Evolutionary conservation across 1,140 invertebrate species (phyloP).

Genomic region (Drosophila nigrodunni): DNA sequence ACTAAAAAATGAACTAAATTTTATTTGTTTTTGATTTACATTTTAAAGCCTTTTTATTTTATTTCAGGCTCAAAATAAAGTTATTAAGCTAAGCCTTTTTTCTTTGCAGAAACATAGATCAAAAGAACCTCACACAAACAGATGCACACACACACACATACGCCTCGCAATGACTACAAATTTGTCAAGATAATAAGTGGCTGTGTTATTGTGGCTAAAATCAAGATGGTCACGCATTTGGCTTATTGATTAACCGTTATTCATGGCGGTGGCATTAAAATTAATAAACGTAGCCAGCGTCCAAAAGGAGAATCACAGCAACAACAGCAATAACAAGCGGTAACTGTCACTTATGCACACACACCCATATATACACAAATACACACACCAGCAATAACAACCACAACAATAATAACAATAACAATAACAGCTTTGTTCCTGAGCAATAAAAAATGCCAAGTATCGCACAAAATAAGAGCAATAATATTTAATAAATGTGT

Average conservation of each 20-base stretch:
- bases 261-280: slow-evolving; percentile 66
- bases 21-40: no score
- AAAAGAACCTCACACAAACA: neutral
- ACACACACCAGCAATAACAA: slow-evolving; percentile 19
- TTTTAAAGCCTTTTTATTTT: no score
- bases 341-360: slow-evolving; percentile 44
- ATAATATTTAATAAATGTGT: slow-evolving; percentile 82
- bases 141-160: neutral
- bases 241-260: slow-evolving; percentile 76
- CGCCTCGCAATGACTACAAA: neutral
- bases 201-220: neutral
- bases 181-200: neutral
- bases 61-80: no score
- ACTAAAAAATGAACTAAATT: no score
- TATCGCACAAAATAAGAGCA: slow-evolving; percentile 76
- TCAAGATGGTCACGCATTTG: slow-evolving; percentile 33
- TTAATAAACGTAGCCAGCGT: slow-evolving; percentile 66
- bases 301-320: slow-evolving; percentile 12
- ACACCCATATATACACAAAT: neutral
- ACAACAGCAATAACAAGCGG: slow-evolving; percentile 3
- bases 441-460: slow-evolving; percentile 75
- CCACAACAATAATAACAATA: slow-evolving; percentile 23
- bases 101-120: no score
- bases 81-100: no score
- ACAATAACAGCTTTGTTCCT: slow-evolving; percentile 40